Percentiles rank a stretch among this genome's conserved stretches.
Evolutionary conservation across 2,797 vertebrate species (phyloP).

Genomic region (Jordanella pulchra): DNA sequence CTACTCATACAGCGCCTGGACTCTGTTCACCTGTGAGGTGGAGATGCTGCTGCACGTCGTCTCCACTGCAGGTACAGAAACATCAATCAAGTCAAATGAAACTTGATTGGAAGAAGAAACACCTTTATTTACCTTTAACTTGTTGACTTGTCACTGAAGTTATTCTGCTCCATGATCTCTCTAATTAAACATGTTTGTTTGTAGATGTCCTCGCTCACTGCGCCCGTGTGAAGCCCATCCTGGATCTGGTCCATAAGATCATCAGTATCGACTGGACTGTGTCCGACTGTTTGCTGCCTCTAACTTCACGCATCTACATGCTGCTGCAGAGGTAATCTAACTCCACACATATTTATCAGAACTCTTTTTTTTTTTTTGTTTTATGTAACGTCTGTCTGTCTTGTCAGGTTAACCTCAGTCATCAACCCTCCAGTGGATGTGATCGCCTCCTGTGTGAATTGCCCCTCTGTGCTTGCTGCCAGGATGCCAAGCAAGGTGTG

Average conservation of each 20-base stretch:
- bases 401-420: constrained; percentile 88
- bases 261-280: constrained; percentile 94
- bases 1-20: constrained; percentile 95
- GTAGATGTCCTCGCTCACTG: constrained; percentile 93
- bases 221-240: constrained; percentile 91
- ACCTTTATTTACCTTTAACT: too few species aligned
- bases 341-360: neutral
- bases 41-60: constrained; percentile 99
- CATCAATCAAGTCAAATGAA: neutral
- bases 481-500: constrained; percentile 94
- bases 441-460: constrained; percentile 96
- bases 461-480: constrained; percentile 90
- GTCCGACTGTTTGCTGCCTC: constrained; percentile 93
- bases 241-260: constrained; percentile 95
- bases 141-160: too few species aligned
- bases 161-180: too few species aligned
- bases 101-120: too few species aligned
- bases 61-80: constrained; percentile 90
- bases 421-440: constrained; percentile 94
- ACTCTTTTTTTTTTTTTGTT: neutral
- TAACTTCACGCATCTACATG: constrained; percentile 98
- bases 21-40: constrained; percentile 96
- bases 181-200: neutral
- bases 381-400: neutral
- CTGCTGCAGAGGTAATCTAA: constrained; percentile 89